Evolutionary conservation across 1,140 invertebrate genomes (phyloP), one percentile per base, ranked within the genome.

Genomic region (Ptiloglossa arizonensis): DNA sequence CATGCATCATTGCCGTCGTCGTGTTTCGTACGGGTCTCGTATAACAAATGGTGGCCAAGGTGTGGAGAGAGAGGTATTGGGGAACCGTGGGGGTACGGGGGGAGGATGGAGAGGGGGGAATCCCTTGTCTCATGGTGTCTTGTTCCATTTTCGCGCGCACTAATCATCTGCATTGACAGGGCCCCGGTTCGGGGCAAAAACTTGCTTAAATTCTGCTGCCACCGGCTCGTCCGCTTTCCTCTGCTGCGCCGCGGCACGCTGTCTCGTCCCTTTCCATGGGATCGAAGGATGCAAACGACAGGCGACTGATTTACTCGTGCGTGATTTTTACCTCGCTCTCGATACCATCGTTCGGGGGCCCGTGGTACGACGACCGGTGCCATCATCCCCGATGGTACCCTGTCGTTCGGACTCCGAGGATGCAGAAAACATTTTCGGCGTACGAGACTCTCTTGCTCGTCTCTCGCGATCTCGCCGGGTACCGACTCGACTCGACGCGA

Each of bases 81-180:
- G n/a, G n/a, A n/a, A n/a, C n/a, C n/a, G n/a, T n/a, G n/a, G n/a
- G n/a, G n/a, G n/a, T n/a, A n/a, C n/a, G n/a, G n/a, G n/a, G n/a
- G n/a, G n/a, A n/a, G n/a, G n/a, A n/a, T n/a, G n/a, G n/a, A 68
- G 74, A 63, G 67, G 54, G 50, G 59, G 78, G 50, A 71, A 52
- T 35, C 63, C 66, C 85, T 80, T 83, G 86, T 87, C 85, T 88
- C 81, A 73, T 75, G 81, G 77, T 87, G 82, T 89, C 87, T 83
- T 83, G 85, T 89, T 86, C 88, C 86, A 89, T 89, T 90, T 89
- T 90, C 84, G 70, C 86, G 82, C 75, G 83, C 83, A 90, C 88
- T 87, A 90, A 89, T 90, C 89, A 90, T 90, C 85, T 77, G 82
- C 87, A 89, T 88, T 87, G 89, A 90, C 87, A 90, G 84, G 80